Percentiles rank a stretch among this genome's conserved stretches.
Evolutionary conservation across 2,797 vertebrate genomes (phyloP).

Genomic region (Clarias laeviceps): DNA sequence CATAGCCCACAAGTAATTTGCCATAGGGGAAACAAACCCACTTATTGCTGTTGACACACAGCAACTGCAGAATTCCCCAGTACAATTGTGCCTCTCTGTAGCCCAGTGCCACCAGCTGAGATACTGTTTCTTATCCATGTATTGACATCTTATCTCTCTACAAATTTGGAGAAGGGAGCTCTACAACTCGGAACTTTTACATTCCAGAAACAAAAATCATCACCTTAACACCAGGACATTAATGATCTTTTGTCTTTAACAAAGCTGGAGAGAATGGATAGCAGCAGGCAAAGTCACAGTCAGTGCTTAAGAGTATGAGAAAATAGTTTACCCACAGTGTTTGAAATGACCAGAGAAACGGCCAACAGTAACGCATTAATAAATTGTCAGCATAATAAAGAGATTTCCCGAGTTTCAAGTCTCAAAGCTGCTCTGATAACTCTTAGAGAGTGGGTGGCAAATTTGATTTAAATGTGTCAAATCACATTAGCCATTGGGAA

Average conservation of each 20-base stretch:
- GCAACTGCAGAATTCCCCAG: background rate
- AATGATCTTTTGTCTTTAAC: slow-evolving; percentile 19
- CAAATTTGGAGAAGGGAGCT: slow-evolving; percentile 1
- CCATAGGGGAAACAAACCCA: slow-evolving; percentile 19
- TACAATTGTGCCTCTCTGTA: background rate
- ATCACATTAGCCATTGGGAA: slow-evolving; percentile 35
- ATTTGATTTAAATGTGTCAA: slow-evolving; percentile 38
- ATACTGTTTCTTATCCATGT: slow-evolving; percentile 20
- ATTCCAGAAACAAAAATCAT: slow-evolving; percentile 21
- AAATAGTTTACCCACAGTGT: slow-evolving; percentile 33
- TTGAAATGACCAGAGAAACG: slow-evolving; percentile 17
- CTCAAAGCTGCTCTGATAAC: slow-evolving; percentile 16
- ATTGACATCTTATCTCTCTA: slow-evolving; percentile 24
- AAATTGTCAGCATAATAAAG: slow-evolving; percentile 40
- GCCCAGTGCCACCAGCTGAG: background rate
- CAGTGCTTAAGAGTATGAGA: slow-evolving; percentile 10
- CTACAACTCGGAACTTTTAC: background rate
- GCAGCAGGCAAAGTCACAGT: slow-evolving; percentile 20
- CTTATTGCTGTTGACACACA: slow-evolving; percentile 21
- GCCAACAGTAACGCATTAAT: slow-evolving; percentile 19
- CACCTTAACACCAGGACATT: slow-evolving; percentile 23
- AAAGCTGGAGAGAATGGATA: slow-evolving; percentile 9
- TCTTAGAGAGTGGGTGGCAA: slow-evolving; percentile 21
- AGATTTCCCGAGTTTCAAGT: slow-evolving; percentile 35
- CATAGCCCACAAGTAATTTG: slow-evolving; percentile 5